These are phyloP conservation scores for Podarcis raffonei DNA, from an alignment of 2,113 vertebrate genomes.

Conservation along the genomic window DNA sequence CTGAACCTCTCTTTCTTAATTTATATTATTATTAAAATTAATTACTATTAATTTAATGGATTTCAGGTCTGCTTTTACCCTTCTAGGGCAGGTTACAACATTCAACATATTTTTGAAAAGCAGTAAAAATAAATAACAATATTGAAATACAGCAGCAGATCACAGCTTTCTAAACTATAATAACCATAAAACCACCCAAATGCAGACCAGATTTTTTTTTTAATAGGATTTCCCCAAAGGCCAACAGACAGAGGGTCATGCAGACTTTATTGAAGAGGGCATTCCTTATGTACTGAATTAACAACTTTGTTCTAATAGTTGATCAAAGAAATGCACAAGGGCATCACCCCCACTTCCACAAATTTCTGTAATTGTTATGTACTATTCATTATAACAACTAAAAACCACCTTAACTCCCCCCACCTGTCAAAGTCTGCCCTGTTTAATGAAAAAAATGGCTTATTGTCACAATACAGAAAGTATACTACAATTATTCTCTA, in stretches of 20 bases:
- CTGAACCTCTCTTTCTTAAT: slow-evolving; percentile 19
- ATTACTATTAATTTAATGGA: background rate
- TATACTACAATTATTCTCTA: slow-evolving; percentile 54
- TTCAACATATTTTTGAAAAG: background rate
- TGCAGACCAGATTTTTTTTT: background rate
- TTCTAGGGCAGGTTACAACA: no score
- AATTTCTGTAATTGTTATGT: slow-evolving; percentile 20
- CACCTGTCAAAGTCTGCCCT: slow-evolving; percentile 40
- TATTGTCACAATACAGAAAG: slow-evolving; percentile 54
- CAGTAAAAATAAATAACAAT: background rate
- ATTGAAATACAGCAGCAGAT: background rate
- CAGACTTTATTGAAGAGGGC: no score
- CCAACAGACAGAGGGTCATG: no score
- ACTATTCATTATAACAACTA: slow-evolving; percentile 13
- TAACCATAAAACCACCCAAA: background rate
- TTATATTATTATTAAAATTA: background rate
- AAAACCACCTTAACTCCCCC: slow-evolving; percentile 30
- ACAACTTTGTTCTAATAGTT: slow-evolving; percentile 35
- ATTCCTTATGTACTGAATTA: background rate
- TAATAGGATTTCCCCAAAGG: no score
- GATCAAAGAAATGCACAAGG: slow-evolving; percentile 24
- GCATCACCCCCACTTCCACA: slow-evolving; percentile 22
- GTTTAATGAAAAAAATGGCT: slow-evolving; percentile 51
- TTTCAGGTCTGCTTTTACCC: no score
- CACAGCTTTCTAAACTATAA: background rate